phyloP scores from a whole-genome alignment of 2,113 vertebrate genomes.

The Capreolus pygargus region DNA sequence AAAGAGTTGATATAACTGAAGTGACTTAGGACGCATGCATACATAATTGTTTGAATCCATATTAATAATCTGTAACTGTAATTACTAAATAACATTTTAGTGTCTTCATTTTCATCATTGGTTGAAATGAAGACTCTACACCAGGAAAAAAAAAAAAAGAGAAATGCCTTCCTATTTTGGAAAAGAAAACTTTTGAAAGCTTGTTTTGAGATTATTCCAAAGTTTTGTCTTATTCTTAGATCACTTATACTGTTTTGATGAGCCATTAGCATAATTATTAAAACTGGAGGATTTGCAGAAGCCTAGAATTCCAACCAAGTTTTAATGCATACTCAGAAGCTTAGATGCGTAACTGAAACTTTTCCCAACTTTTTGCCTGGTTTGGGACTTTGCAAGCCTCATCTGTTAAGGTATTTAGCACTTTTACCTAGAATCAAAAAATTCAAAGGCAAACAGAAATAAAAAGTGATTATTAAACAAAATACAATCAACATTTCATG shows the following conservation, averaged over 20 bases:
- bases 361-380: not conserved
- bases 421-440: not conserved
- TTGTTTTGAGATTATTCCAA: slow-evolving; percentile 11
- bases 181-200: not conserved
- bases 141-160: not conserved
- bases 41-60: not conserved
- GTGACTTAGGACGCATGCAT: not conserved
- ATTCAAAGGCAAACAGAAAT: not conserved
- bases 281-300: slow-evolving; percentile 13
- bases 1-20: not conserved
- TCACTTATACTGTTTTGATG: not conserved
- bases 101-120: slow-evolving; percentile 3
- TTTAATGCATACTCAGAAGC: slow-evolving; percentile 9
- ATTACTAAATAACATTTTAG: slow-evolving; percentile 11
- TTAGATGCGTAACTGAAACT: not conserved
- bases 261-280: slow-evolving; percentile 7
- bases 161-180: not conserved
- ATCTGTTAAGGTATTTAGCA: not conserved
- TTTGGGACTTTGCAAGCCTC: not conserved
- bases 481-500: not conserved
- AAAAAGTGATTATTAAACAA: not conserved
- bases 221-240: not conserved
- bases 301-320: not conserved
- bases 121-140: not conserved
- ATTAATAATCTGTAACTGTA: not conserved